Conservation (phyloP, 1,140 invertebrate species). For the Pogonomyrmex californicus region DNA sequence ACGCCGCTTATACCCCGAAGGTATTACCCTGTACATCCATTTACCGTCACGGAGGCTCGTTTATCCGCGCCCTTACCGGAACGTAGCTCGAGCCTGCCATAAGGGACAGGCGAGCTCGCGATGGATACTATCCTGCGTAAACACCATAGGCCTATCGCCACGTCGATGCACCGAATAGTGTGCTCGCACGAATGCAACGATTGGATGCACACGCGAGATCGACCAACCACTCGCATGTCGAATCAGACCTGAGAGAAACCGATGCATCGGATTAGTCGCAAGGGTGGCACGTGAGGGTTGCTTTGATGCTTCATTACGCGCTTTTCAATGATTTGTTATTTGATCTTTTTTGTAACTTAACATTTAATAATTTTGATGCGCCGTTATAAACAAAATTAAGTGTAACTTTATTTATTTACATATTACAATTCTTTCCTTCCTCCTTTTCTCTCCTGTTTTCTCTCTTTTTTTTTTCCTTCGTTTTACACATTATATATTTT, state of each 20-base stretch:
- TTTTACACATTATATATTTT: background rate
- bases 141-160: constrained; percentile 70
- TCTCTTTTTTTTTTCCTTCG: background rate
- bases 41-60: constrained; percentile 52
- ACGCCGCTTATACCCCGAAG: background rate
- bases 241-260: constrained; percentile 46
- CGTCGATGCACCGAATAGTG: constrained; percentile 34
- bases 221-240: constrained; percentile 10
- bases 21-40: background rate
- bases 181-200: constrained; percentile 31
- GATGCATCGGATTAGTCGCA: background rate
- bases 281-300: background rate
- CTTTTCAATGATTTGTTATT: background rate
- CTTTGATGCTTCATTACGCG: constrained; percentile 8
- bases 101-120: constrained; percentile 20
- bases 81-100: constrained; percentile 33
- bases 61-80: constrained; percentile 57
- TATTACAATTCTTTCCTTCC: background rate
- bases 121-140: constrained; percentile 73
- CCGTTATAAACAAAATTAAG: background rate
- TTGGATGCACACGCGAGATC: constrained; percentile 28
- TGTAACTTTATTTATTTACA: background rate
- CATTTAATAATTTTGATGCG: background rate
- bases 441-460: background rate
- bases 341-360: background rate